Percentiles rank a stretch among this genome's conserved stretches.
Conservation (phyloP, 2,113 vertebrate genomes). For the Campylorhamphus procurvoides region DNA sequence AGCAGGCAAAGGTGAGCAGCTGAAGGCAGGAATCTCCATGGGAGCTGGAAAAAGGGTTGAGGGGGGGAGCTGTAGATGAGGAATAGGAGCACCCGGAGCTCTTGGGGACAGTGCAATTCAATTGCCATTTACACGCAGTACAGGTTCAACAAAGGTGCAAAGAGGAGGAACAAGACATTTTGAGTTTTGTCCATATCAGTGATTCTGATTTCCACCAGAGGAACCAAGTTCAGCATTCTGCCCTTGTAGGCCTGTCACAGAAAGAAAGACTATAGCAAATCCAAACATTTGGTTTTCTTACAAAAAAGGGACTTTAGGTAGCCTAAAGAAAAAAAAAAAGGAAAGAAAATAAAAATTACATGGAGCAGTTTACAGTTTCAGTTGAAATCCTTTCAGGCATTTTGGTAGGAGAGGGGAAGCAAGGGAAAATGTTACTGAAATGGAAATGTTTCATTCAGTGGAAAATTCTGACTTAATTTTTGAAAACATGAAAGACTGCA, state of each 20-base stretch:
- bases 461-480: slow-evolving; percentile 20
- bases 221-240: not conserved
- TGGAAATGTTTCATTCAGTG: not conserved
- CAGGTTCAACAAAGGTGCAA: not conserved
- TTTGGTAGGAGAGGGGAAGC: not conserved
- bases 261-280: not conserved
- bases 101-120: not conserved
- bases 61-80: not conserved
- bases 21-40: not conserved
- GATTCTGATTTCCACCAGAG: not conserved
- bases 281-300: not conserved
- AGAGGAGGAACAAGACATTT: fast-evolving
- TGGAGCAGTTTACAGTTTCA: not conserved
- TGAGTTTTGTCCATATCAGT: not conserved
- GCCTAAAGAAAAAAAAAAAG: not conserved
- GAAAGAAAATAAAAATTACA: not conserved
- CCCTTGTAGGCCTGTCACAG: not conserved
- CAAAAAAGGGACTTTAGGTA: not conserved
- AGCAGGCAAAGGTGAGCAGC: fast-evolving
- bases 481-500: not conserved
- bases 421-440: not conserved
- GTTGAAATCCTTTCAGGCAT: not conserved
- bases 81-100: not conserved
- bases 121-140: not conserved
- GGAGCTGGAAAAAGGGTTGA: not conserved